Conservation (phyloP, 2,888 invertebrate genomes). For the Tortricodes alternella region DNA sequence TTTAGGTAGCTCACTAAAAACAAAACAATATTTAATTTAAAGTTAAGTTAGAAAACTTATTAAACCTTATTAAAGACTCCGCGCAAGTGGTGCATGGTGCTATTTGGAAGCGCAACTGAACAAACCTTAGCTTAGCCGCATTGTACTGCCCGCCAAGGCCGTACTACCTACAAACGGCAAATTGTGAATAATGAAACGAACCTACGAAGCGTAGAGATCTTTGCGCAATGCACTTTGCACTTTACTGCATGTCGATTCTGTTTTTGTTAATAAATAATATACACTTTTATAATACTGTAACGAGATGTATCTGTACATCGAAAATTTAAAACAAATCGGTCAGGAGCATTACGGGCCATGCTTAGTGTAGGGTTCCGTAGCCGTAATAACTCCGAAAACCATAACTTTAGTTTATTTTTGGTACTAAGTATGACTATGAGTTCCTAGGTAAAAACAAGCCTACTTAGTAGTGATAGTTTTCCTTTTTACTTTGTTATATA, state of each 20-base stretch:
- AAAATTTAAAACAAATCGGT: too few relatives aligned
- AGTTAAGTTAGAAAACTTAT: background rate
- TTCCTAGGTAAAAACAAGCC: too few relatives aligned
- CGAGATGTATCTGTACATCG: too few relatives aligned
- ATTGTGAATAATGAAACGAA: conserved; percentile 30
- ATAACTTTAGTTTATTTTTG: too few relatives aligned
- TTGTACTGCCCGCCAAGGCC: conserved; percentile 43
- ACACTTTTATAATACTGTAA: too few relatives aligned
- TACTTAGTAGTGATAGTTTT: too few relatives aligned
- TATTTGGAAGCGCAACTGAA: conserved; percentile 60
- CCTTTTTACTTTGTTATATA: too few relatives aligned
- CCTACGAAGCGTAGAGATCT: conserved; percentile 20
- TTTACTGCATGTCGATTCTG: too few relatives aligned
- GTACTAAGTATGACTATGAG: too few relatives aligned
- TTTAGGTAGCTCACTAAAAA: background rate
- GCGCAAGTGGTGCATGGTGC: conserved; percentile 76
- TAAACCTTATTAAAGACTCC: conserved; percentile 68
- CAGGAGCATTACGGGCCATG: too few relatives aligned
- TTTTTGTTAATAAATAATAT: background rate
- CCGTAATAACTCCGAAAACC: too few relatives aligned
- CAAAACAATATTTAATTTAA: background rate
- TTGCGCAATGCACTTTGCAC: background rate
- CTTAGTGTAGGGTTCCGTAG: too few relatives aligned
- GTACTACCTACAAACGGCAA: conserved; percentile 43
- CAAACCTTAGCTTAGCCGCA: conserved; percentile 47